phyloP scores from a whole-genome alignment of 2,797 vertebrate species.

The Poeciliopsis paucimaculata region DNA sequence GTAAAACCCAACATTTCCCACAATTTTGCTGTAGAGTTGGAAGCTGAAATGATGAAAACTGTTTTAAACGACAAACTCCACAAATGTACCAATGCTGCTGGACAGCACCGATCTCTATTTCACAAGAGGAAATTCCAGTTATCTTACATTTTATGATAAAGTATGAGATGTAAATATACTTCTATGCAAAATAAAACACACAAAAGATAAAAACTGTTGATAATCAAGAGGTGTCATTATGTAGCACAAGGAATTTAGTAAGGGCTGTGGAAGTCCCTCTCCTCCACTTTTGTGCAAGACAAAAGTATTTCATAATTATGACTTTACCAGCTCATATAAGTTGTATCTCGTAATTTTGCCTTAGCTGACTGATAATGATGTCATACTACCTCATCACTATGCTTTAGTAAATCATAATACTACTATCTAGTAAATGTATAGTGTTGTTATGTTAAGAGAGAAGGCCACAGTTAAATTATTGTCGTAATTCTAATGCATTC shows the following conservation, averaged over 20 bases:
- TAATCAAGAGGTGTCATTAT: not conserved
- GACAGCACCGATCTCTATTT: constrained; percentile 40
- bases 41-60: not conserved
- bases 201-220: constrained; percentile 9
- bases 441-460: not conserved
- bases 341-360: not conserved
- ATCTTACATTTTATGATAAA: constrained; percentile 1
- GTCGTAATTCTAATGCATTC: not conserved
- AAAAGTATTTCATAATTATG: not conserved
- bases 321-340: not conserved
- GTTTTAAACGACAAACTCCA: constrained; percentile 1
- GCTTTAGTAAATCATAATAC: not conserved
- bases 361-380: not conserved
- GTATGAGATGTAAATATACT: not conserved
- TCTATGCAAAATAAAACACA: not conserved
- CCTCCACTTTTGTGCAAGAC: not conserved
- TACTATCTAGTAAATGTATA: not conserved
- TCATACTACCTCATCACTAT: not conserved
- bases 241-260: not conserved
- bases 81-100: constrained; percentile 58
- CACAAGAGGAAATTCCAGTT: constrained; percentile 21
- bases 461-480: not conserved
- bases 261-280: not conserved
- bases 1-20: constrained; percentile 3
- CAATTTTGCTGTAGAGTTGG: constrained; percentile 16